These are phyloP conservation scores for Opisthograptis luteolata DNA, from an alignment of 2,888 invertebrate genomes.

Conservation along the genomic window DNA sequence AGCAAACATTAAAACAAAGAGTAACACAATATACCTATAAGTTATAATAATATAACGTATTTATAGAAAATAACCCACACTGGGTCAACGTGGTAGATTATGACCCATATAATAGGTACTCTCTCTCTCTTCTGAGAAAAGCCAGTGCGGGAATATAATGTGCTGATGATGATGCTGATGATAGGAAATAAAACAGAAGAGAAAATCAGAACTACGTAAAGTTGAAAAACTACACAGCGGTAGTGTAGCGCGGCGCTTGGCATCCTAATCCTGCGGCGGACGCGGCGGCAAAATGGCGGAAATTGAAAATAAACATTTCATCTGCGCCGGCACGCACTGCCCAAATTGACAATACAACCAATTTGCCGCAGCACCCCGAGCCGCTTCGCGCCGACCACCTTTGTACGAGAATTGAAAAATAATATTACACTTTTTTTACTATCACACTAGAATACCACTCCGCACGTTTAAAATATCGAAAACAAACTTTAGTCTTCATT, in stretches of 20 bases:
- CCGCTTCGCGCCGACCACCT: constrained; percentile 72
- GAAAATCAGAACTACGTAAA: constrained; percentile 20
- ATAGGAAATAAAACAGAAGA: neutral
- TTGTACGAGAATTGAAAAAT: constrained; percentile 84
- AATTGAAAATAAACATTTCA: constrained; percentile 85
- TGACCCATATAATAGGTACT: too few species aligned
- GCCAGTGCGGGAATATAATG: too few species aligned
- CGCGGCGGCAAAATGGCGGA: constrained; percentile 79
- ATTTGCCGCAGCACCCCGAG: constrained; percentile 70
- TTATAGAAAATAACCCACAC: too few species aligned
- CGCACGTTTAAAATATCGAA: constrained; percentile 74
- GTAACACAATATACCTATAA: too few species aligned
- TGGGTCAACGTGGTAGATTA: too few species aligned
- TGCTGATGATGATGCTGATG: too few species aligned
- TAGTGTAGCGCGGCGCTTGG: constrained; percentile 33
- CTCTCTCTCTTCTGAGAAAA: too few species aligned
- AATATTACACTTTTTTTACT: constrained; percentile 72
- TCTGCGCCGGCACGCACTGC: constrained; percentile 83
- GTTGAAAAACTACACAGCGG: constrained; percentile 15
- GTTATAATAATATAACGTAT: too few species aligned
- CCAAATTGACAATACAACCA: constrained; percentile 85
- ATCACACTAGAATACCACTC: constrained; percentile 42
- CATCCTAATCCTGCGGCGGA: constrained; percentile 76
- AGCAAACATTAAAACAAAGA: too few species aligned
- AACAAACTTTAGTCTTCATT: constrained; percentile 71